Evolutionary conservation across 2,888 invertebrate genomes (phyloP), one percentile per base, ranked within the genome.

Genomic region (Folsomia candida): DNA sequence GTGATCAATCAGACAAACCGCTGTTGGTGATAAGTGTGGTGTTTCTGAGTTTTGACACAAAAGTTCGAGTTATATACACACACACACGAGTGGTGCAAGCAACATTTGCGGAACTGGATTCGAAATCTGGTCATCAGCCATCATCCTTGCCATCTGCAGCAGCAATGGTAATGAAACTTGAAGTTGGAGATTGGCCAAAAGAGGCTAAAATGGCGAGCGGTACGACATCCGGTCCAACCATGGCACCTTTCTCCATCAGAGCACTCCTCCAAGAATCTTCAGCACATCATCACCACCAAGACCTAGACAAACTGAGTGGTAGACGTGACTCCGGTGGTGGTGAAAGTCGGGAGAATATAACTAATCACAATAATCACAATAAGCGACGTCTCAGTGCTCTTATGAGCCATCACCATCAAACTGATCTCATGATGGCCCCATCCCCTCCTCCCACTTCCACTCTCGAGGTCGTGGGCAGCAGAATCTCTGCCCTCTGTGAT

Each of bases 131-230:
- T 37, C 14, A 4, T 14, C 6, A 4, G 14, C 37, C 37, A 4
- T n/a, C n/a, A n/a, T 37, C 14, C 14, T 14, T 37, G 6, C 37
- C 37, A 37, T 4, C 37, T 37, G 4, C 37, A 37, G 37, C 63
- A 70, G 75, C 72, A 75, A 79, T 79, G 79, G 79, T 79, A 74
- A 79, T 79, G 79, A 79, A 79, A 77, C 73, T 79, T 51, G 79
- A 79, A 72, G n/a, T n/a, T n/a, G 79, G 77, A 59, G 79, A 79
- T 67, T 79, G 79, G 78, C 79, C 79, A 62, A 76, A 68, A 63
- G 76, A 76, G 79, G 78, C 79, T 75, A 78, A 78, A 71, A 79
- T 79, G 79, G 79, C 78, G 69, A 78, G 76, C 72, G 71, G 70
- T 69, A 4, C 37, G 14, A 37, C 37, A 4, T 9, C 6, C 37